Base-by-base conservation (phyloP, 2,888 invertebrate species). In the Nycteola revayana region DNA sequence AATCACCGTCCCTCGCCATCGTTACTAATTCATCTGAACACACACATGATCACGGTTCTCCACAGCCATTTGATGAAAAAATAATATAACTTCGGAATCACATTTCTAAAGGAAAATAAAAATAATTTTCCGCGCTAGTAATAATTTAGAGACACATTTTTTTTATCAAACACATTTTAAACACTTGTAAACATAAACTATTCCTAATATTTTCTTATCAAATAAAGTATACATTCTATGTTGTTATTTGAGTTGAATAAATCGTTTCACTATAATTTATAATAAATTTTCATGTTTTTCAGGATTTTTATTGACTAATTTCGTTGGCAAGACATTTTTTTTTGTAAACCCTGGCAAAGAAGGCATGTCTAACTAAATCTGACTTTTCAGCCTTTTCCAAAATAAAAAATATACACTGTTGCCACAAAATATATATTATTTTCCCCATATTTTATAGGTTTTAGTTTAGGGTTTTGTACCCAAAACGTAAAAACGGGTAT, bases 1-100 rank as follows among this genome's bases (percentile, higher is more conserved):
- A 91, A 76, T 94, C 94, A 61, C 92, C 93, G 90, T 93, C 93
- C 55, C 92, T 89, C 52, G 91, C 92, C 93, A 93, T 93, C 36
- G 61, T 73, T 59, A 5, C 36, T 37, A 38, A 28, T 32, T 42
- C 26, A 49, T 28, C 28, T 29, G 11, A n/a, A 38, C 25, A 40
- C 31, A 43, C 44, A 59, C 66, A 65, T 62, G 39, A 42, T 49
- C 39, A 38, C 41, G 41, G 49, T 36, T 37, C 33, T 14, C 28
- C 37, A 41, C 38, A 42, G 43, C 36, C 58, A 43, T 42, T 35
- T 38, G 25, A 27, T 4, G 25, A 18, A 7, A 1, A 14, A 30
- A 24, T 38, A 20, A 32, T 28, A 7, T n/a, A 10, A 17, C 23
- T 28, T 46, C n/a, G n/a, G n/a, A 35, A 32, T 21, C 24, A 10